Evolutionary conservation across 2,797 vertebrate genomes (phyloP), one percentile per base, ranked within the genome.

Genomic region (Propithecus deckenii): DNA sequence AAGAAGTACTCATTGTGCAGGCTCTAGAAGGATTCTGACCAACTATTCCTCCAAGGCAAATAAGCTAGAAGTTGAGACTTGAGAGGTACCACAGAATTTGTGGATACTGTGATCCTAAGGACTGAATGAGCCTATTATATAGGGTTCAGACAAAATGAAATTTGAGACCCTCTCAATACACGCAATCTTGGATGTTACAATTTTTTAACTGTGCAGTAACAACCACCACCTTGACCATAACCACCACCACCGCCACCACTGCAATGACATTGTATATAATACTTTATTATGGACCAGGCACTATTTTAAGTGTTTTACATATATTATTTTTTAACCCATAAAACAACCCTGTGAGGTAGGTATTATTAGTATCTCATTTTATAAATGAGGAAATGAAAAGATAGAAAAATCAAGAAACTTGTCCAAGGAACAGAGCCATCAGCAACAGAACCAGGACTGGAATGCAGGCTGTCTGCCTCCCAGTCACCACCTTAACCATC

Each of bases 201-300:
- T 22, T 17, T 86, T 38, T 61, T 32, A 86, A 43, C 23, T 63
- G 2, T 52, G 2, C 67, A 79, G 32, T n/a, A 43, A 22, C 4
- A n/a, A 4, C 8, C 32, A 41, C 13, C 9, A n/a, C 22, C 10
- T 25, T 41, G 3, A 61, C 5, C 13, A 4, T 75, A 30, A n/a
- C 28, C 38, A 35, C 3, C n/a, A 43, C 11, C 17, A 52, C 35
- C 7, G 52, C 43, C 32, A n/a, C 25, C 10, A 18, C 4, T 2
- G 11, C 13, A 50, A 8, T 5, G 10, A 14, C 8, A 32, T 25
- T 7, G n/a, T 18, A 41, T 10, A 12, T 4, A 7, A 3, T 14
- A 46, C 8, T 57, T 46, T 22, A 52, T 5, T 23, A 46, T 12
- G 17, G 7, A 4, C 4, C 1, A n/a, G 35, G 1, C 1, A 50